These are phyloP conservation scores for Phocoena phocoena DNA, from an alignment of 2,113 vertebrate genomes.

Conservation along the genomic window DNA sequence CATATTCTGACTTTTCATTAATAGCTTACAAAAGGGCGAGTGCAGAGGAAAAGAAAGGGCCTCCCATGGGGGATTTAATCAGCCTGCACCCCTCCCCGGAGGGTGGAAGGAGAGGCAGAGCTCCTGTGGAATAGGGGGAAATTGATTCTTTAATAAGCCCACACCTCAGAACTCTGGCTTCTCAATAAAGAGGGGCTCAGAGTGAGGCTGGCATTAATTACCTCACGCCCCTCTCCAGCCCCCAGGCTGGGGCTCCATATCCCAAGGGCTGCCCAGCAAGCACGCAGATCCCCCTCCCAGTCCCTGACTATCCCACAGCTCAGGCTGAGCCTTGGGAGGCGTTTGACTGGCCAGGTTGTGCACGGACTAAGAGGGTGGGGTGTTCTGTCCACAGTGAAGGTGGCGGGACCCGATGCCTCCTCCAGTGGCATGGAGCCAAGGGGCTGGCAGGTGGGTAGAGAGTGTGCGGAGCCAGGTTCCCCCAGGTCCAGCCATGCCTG, in stretches of 20 bases:
- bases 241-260: slow-evolving; percentile 65
- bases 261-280: not conserved
- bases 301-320: not conserved
- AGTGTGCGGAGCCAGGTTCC: not conserved
- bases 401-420: not conserved
- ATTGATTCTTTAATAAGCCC: slow-evolving; percentile 84
- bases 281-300: not conserved
- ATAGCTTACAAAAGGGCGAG: slow-evolving; percentile 81
- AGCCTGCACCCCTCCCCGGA: slow-evolving; percentile 73
- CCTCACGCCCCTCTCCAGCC: slow-evolving; percentile 54
- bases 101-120: slow-evolving; percentile 65
- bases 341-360: not conserved
- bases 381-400: not conserved
- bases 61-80: slow-evolving; percentile 72
- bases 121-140: slow-evolving; percentile 74
- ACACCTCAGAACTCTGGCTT: slow-evolving; percentile 81
- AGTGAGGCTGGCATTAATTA: slow-evolving; percentile 79
- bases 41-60: slow-evolving; percentile 46
- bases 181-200: slow-evolving; percentile 78
- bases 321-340: not conserved
- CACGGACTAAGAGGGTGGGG: too few species aligned
- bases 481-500: not conserved
- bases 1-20: slow-evolving; percentile 85
- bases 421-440: not conserved
- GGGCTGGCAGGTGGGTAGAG: rapidly evolving